Conservation (phyloP, 2,113 vertebrate genomes). For the Megaleporinus macrocephalus region DNA sequence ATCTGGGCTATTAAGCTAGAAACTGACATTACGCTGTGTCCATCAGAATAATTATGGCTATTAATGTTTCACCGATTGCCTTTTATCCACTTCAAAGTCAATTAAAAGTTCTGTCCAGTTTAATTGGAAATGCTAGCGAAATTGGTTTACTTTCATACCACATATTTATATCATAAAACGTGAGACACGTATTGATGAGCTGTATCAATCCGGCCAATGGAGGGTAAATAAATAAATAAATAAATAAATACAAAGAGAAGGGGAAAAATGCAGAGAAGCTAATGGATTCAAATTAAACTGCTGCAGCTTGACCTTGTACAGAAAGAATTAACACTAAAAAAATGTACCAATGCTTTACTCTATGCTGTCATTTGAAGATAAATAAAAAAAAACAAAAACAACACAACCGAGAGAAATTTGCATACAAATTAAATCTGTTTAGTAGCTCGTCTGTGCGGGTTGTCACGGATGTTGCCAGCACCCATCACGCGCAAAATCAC, state of each 20-base stretch:
- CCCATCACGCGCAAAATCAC: conserved; percentile 30
- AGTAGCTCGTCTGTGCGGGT: conserved; percentile 52
- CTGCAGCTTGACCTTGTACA: conserved; percentile 53
- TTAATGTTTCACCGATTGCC: conserved; percentile 29
- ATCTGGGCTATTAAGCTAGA: conserved; percentile 27
- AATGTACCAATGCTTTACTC: conserved; percentile 25
- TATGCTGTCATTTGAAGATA: conserved; percentile 64
- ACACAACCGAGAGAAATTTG: conserved; percentile 62
- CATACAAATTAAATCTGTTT: conserved; percentile 75
- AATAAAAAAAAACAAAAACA: conserved; percentile 44
- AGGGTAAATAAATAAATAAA: too few relatives aligned
- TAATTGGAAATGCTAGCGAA: conserved; percentile 33
- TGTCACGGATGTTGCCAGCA: conserved; percentile 54
- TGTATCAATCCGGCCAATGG: conserved; percentile 22
- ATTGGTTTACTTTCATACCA: conserved; percentile 26
- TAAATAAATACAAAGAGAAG: conserved; percentile 32
- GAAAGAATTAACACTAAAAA: conserved; percentile 57
- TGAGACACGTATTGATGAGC: conserved; percentile 26
- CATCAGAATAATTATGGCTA: conserved; percentile 57
- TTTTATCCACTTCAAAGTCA: conserved; percentile 54
- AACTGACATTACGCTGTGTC: conserved; percentile 31
- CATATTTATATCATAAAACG: conserved; percentile 23
- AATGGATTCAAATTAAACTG: conserved; percentile 63
- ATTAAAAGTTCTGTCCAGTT: conserved; percentile 55
- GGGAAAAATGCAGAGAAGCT: conserved; percentile 3